Base-by-base conservation (phyloP, 2,113 vertebrate species). In the Smithornis capensis region DNA sequence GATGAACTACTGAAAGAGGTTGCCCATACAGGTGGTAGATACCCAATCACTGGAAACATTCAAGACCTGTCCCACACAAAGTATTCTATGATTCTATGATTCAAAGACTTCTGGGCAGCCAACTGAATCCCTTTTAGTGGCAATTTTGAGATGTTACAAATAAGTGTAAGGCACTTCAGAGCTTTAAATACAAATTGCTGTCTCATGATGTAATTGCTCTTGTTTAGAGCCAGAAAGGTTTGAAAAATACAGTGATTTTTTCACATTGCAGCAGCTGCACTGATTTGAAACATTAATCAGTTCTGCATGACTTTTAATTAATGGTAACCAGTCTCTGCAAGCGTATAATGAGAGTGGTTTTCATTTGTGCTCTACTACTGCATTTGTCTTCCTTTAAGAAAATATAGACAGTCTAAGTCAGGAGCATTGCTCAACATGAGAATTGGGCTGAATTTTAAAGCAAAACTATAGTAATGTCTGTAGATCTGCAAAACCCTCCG, bases 241-340 rank as follows among this genome's bases (percentile, higher is more conserved):
- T 96, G 92, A 84, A 88, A 94, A 88, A 86, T 77, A 40, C 14
- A 9, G 14, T 77, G 38, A 19, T 79, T 60, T 67, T 87, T 91
- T 62, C 33, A 84, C 28, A 82, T 50, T 70, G 17, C 56, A 79
- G 24, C 37, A 94, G 42, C 38, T 89, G 45, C 42, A 87, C 40
- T 85, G 40, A 10, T 90, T 53, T 84, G 91, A 94, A 93, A 59
- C 3, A 2, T 65, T 93, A 69, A 92, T 87, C 38, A 65, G 3
- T 79, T 93, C 74, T 92, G 42, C n/a, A 40, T 52, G 31, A 57
- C 80, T 94, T 90, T 87, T 55, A 89, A 85, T 93, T 69, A 87
- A 69, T 69, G 45, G 18, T 64, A 64, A 87, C 23, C 24, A n/a
- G 14, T 83, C n/a, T 69, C 25, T 45, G 31, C 18, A 64, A 89